Percentiles rank a stretch among this genome's conserved stretches.
Evolutionary conservation across 2,113 vertebrate species (phyloP).

Genomic region (Raja brachyura): DNA sequence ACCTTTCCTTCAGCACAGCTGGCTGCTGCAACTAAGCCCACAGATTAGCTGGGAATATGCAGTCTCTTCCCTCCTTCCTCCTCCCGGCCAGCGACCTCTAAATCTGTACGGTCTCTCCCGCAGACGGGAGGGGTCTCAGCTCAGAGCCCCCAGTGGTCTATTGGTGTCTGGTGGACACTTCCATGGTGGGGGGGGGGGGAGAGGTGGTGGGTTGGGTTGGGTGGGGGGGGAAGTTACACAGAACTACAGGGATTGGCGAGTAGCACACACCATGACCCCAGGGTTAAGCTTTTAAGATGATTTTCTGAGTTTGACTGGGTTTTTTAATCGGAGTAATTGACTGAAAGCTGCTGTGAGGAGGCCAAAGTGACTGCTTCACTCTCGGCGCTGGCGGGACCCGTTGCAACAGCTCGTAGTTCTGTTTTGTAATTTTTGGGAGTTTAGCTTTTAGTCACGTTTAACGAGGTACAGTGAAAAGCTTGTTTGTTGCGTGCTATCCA

Average conservation of each 20-base stretch:
- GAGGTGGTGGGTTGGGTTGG: too few species aligned
- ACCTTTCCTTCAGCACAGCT: background rate
- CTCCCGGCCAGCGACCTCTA: too few species aligned
- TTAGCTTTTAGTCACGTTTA: background rate
- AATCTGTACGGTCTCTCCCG: background rate
- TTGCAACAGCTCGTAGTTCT: background rate
- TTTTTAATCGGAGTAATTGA: constrained; percentile 39
- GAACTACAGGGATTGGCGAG: constrained; percentile 14
- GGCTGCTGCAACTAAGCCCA: background rate
- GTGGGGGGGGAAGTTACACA: too few species aligned
- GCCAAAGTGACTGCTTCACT: constrained; percentile 6
- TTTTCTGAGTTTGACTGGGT: constrained; percentile 34
- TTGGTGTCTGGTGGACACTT: background rate
- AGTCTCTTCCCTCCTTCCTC: background rate
- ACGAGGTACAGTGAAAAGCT: too few species aligned
- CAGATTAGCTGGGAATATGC: too few species aligned
- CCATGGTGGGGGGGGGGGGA: background rate
- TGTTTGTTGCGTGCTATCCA: too few species aligned
- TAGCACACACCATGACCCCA: background rate
- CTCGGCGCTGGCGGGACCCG: background rate
- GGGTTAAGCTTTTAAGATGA: constrained; percentile 40
- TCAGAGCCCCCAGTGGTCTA: background rate
- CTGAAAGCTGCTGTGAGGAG: constrained; percentile 19
- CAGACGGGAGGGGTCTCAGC: too few species aligned
- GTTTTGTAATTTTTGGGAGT: too few species aligned